Conservation (phyloP, 2,888 invertebrate genomes). For the Tinea pellionella region DNA sequence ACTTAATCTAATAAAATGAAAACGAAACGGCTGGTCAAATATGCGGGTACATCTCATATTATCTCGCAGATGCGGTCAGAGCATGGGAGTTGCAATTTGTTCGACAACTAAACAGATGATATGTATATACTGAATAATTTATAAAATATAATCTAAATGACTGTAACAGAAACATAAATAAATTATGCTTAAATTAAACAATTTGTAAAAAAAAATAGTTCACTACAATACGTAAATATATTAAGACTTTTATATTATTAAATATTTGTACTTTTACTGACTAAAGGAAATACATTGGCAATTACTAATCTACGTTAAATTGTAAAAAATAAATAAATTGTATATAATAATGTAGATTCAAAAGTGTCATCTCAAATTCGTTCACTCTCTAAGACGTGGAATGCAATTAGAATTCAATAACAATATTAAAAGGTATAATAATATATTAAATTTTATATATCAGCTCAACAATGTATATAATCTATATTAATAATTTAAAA, state of each 20-base stretch:
- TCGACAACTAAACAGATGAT: slow-evolving; percentile 54
- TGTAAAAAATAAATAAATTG: slow-evolving; percentile 64
- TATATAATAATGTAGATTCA: slow-evolving; percentile 70
- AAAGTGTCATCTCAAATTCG: slow-evolving; percentile 69
- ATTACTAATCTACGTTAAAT: slow-evolving; percentile 67
- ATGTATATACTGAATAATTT: slow-evolving; percentile 67
- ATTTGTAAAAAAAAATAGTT: slow-evolving; percentile 61
- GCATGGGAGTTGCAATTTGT: slow-evolving; percentile 38
- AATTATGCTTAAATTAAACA: slow-evolving; percentile 68
- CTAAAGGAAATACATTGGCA: slow-evolving; percentile 76
- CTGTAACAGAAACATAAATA: slow-evolving; percentile 47
- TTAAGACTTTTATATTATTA: slow-evolving; percentile 71
- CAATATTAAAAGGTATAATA: slow-evolving; percentile 72
- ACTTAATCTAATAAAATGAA: slow-evolving; percentile 6
- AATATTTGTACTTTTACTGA: slow-evolving; percentile 88
- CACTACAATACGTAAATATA: slow-evolving; percentile 69
- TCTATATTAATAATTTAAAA: slow-evolving; percentile 70
- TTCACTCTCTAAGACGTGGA: slow-evolving; percentile 67
- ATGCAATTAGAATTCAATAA: slow-evolving; percentile 72
- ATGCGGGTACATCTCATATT: slow-evolving; percentile 33
- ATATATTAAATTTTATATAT: slow-evolving; percentile 72
- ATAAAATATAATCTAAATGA: slow-evolving; percentile 54
- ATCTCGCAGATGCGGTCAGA: neutral
- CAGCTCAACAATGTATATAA: slow-evolving; percentile 75
- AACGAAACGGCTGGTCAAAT: slow-evolving; percentile 59